Evolutionary conservation across 2,797 vertebrate species (phyloP).

Genomic region (Coilia nasus): DNA sequence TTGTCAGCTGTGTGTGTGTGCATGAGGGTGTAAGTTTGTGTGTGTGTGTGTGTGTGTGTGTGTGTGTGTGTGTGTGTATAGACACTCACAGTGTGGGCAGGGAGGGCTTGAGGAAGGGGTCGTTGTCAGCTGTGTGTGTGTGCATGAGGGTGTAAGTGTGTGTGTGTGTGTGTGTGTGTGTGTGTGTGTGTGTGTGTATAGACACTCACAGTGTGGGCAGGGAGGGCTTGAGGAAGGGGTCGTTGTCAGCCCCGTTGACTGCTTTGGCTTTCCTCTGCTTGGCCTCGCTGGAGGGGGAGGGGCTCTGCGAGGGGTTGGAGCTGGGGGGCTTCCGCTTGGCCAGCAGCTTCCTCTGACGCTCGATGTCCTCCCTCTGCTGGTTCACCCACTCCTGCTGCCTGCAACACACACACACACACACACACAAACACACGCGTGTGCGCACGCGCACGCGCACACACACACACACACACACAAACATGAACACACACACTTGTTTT

Average conservation of each 20-base stretch:
- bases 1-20: constrained; percentile 87
- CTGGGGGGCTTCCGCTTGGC: constrained; percentile 96
- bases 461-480: constrained; percentile 20
- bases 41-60: not conserved
- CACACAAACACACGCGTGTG: not conserved
- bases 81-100: constrained; percentile 90
- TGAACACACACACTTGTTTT: too few relatives aligned
- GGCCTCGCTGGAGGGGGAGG: constrained; percentile 90
- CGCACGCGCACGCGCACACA: constrained; percentile 9
- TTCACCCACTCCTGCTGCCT: constrained; percentile 99
- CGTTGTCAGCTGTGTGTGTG: constrained; percentile 89
- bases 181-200: not conserved
- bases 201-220: constrained; percentile 90
- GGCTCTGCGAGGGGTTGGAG: constrained; percentile 84
- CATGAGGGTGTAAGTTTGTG: not conserved
- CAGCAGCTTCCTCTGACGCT: constrained; percentile 96
- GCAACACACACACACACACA: constrained; percentile 24
- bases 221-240: constrained; percentile 96
- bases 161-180: not conserved
- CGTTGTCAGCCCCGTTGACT: constrained; percentile 96
- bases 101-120: constrained; percentile 96
- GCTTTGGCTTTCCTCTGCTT: constrained; percentile 99
- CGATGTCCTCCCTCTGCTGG: constrained; percentile 98
- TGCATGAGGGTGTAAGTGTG: not conserved
- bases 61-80: not conserved